These are phyloP conservation scores for Amblyraja radiata DNA, from an alignment of 2,797 vertebrate species.

Conservation along the genomic window DNA sequence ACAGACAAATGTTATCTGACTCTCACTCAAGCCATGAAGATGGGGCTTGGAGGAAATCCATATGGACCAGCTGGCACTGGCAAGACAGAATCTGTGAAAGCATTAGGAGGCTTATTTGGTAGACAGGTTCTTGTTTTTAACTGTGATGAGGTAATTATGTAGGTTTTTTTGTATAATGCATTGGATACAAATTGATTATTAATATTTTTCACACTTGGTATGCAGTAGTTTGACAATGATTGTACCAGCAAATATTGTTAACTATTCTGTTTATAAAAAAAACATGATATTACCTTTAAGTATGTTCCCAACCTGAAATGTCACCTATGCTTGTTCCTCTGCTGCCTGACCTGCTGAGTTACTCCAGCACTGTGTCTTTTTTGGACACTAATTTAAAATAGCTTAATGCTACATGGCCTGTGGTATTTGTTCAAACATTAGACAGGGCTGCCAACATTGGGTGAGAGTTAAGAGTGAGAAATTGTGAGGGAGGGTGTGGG, in stretches of 20 bases:
- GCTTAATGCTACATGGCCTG: background rate
- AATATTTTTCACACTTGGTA: background rate
- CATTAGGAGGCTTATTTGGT: constrained; percentile 85
- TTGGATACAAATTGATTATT: background rate
- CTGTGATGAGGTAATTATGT: constrained; percentile 84
- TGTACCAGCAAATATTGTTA: background rate
- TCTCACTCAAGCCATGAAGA: constrained; percentile 92
- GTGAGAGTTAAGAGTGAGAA: too few species aligned
- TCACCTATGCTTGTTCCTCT: too few species aligned
- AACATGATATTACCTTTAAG: background rate
- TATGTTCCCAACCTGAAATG: too few species aligned
- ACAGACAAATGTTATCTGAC: constrained; percentile 97
- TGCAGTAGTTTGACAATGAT: background rate
- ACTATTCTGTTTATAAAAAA: background rate
- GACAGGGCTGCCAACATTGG: too few species aligned
- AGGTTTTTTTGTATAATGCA: constrained; percentile 30
- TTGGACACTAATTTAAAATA: background rate
- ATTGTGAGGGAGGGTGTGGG: too few species aligned
- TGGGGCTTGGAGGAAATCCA: constrained; percentile 94
- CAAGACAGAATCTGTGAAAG: constrained; percentile 96
- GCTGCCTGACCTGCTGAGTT: too few species aligned
- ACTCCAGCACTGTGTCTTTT: too few species aligned
- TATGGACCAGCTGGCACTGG: constrained; percentile 96
- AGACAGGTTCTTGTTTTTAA: constrained; percentile 97
- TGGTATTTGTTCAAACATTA: background rate